Base-by-base conservation (phyloP, 1,140 invertebrate species). In the Drosophila azteca region DNA sequence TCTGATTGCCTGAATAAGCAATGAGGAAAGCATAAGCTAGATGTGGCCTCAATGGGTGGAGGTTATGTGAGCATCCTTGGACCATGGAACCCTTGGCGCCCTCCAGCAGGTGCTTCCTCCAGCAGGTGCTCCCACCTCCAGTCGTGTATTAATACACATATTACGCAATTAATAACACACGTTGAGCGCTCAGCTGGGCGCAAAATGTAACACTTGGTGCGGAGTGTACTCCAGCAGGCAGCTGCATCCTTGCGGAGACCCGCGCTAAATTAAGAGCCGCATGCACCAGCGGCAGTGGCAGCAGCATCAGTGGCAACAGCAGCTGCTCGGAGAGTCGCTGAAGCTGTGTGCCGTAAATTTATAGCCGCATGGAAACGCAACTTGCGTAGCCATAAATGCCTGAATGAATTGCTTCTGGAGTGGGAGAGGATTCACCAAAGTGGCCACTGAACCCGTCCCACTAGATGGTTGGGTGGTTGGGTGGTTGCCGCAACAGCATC, bases 111-210 rank as follows among this genome's bases (percentile, higher is more conserved):
- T 63, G 65, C 29, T 7, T 6, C 11, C 15, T 15, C 35, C 20
- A 29, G 29, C 48, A 55, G 44, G 61, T 59, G 66, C 29, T 44
- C 48, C 43, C 55, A 46, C 74, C 55, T 29, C 64, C 53, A 74
- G 24, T 74, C 81, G 81, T 50, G 63, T 85, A 85, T 85, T 85
- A 81, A 85, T 87, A 87, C 81, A 81, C 82, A 78, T 76, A 82
- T 87, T 78, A 87, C 82, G 79, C 78, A 85, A 87, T 85, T 85
- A 85, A 87, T 85, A 71, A 87, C 82, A 85, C 82, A 69, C 83
- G 76, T 51, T 85, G 78, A 78, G 82, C 71, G 62, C 82, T 72
- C 82, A 87, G 78, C 79, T 87, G 82, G 76, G 82, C 64, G 73
- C 77, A 73, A 85, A 74, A 69, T 84, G 69, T 62, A 66, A 63